A percentile compares a stretch with the other conserved stretches of the same genome.
Conservation (phyloP, 2,113 vertebrate genomes). For the Pangasianodon hypophthalmus region DNA sequence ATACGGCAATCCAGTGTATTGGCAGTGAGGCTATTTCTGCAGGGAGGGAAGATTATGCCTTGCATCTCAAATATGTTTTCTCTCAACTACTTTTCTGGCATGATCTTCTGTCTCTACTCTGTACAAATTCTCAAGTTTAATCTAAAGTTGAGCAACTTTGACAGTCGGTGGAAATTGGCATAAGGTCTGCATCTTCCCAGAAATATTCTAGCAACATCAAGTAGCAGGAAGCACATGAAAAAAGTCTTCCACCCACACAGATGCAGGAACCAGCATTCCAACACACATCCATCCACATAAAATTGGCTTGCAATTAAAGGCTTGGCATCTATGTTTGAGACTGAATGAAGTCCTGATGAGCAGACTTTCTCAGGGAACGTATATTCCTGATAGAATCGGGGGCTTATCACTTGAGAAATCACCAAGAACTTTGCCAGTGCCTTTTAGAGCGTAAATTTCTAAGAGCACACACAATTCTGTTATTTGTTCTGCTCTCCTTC, state of each 20-base stretch:
- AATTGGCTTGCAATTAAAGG: constrained; percentile 38
- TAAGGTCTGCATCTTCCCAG: constrained; percentile 6
- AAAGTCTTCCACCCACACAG: constrained; percentile 21
- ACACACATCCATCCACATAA: constrained; percentile 3
- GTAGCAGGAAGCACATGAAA: not conserved
- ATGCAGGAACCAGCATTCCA: constrained; percentile 26
- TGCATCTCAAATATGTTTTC: constrained; percentile 23
- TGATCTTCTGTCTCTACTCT: constrained; percentile 46
- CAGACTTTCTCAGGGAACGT: constrained; percentile 55
- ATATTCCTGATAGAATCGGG: constrained; percentile 53
- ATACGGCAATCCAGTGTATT: constrained; percentile 20
- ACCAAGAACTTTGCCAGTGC: constrained; percentile 52
- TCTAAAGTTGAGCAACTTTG: constrained; percentile 26
- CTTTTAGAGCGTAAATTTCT: constrained; percentile 54
- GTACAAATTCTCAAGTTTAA: constrained; percentile 21
- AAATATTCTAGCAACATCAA: constrained; percentile 22
- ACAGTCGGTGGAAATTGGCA: constrained; percentile 12
- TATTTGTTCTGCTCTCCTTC: constrained; percentile 42
- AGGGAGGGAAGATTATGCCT: constrained; percentile 20
- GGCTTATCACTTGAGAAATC: constrained; percentile 59
- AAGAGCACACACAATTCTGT: constrained; percentile 44
- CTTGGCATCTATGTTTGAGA: constrained; percentile 43
- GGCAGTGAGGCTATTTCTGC: constrained; percentile 9
- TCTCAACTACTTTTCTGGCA: constrained; percentile 41
- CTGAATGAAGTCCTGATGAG: constrained; percentile 51